Evolutionary conservation across 1,140 invertebrate species (phyloP).

Genomic region (Cyclargus thomasi): DNA sequence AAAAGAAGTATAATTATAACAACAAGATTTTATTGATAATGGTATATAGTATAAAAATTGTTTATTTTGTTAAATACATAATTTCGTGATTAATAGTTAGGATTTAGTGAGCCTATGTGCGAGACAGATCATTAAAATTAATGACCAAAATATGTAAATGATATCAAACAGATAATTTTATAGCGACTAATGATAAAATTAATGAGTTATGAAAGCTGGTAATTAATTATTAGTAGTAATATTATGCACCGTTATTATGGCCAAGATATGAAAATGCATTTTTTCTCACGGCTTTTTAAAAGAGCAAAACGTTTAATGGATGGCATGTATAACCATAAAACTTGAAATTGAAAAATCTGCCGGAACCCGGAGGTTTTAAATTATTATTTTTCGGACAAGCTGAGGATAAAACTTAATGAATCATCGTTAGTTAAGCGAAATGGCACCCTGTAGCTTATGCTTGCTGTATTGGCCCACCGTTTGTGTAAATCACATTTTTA

Average conservation of each 20-base stretch:
- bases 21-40: too few relatives aligned
- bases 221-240: neutral
- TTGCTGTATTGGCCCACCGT: neutral
- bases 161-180: neutral
- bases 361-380: neutral
- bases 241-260: neutral
- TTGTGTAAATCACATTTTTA: neutral
- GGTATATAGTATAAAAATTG: too few relatives aligned
- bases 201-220: neutral
- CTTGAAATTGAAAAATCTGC: neutral
- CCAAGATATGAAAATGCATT: neutral
- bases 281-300: neutral
- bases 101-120: neutral
- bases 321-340: neutral
- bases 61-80: neutral
- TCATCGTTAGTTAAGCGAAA: too few relatives aligned
- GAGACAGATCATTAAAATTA: neutral
- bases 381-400: neutral
- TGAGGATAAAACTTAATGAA: too few relatives aligned
- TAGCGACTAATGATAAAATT: slow-evolving; percentile 1
- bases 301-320: neutral
- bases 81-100: neutral
- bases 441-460: neutral
- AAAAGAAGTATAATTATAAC: neutral
- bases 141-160: neutral